Base-by-base conservation (phyloP, 2,888 invertebrate genomes). In the Eurytoma californica region DNA sequence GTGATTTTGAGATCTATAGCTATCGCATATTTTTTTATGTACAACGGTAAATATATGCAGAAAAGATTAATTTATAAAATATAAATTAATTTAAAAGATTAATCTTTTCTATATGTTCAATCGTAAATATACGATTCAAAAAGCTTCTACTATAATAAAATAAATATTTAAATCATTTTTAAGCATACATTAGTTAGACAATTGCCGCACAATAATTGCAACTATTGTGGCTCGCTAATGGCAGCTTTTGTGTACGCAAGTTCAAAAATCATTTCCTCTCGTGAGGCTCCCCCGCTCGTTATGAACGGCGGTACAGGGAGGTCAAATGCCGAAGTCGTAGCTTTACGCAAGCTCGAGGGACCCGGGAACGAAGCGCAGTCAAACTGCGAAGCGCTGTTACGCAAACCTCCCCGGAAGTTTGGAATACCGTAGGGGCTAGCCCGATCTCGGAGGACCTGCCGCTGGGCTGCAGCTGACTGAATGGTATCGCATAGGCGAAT, bases 321-420 rank as follows among this genome's bases (percentile, higher is more conserved):
- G 28, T 60, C 20, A 61, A 68, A 75, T 75, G n/a, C 61, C 69
- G 13, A 47, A 67, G 75, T 69, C 47, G 63, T 55, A 55, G 53
- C 12, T 65, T 72, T 72, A 53, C 24, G 39, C 39, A 28, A 63
- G 18, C 55, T 18, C 39, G 3, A 16, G 39, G 63, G 20, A 53
- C 30, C 28, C 47, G 13, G 53, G 39, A 39, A 39, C n/a, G 60
- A 60, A 51, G 28, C 16, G 28, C 14, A 9, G 55, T 13, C 39
- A 13, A 51, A 39, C 53, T 49, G 24, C 39, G 20, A 55, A 61
- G 61, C 57, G 58, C 47, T 47, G 49, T 67, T 53, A 53, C 67
- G 53, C 53, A 13, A 68, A 55, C 28, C 55, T 68, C 58, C 65
- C n/a, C 39, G 75, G 16, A 76, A 76, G 76, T 76, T 76, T 69